Evolutionary conservation across 1,140 invertebrate genomes (phyloP).

Genomic region (Euwallacea fornicatus): DNA sequence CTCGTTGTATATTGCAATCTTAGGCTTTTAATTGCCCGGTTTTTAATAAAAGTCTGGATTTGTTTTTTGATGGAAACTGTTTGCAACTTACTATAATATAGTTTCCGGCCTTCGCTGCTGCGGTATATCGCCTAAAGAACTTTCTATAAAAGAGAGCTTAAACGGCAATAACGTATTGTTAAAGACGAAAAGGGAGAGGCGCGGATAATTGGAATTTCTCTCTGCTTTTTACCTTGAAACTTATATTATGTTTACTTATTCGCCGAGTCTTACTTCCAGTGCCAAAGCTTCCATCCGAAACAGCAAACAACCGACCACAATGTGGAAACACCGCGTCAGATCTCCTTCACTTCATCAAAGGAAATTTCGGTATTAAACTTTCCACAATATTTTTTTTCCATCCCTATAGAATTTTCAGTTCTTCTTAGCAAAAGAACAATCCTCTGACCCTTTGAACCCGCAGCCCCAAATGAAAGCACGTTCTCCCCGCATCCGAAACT

Average conservation of each 20-base stretch:
- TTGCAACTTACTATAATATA: too few relatives aligned
- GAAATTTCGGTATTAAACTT: neutral
- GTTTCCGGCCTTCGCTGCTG: too few relatives aligned
- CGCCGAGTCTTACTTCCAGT: conserved; percentile 1
- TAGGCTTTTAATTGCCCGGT: conserved; percentile 5
- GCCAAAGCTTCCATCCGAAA: conserved; percentile 3
- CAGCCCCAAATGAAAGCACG: neutral
- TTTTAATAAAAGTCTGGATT: too few relatives aligned
- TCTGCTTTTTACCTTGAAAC: conserved; percentile 12
- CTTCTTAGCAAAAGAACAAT: conserved; percentile 5
- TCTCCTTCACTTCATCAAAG: too few relatives aligned
- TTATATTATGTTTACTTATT: conserved; percentile 5
- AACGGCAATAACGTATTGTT: conserved; percentile 4
- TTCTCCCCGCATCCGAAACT: conserved; percentile 15
- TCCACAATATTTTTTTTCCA: conserved; percentile 19
- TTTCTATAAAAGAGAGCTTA: conserved; percentile 8
- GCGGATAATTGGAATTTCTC: conserved; percentile 9
- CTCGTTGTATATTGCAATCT: conserved; percentile 22
- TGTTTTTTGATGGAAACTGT: too few relatives aligned
- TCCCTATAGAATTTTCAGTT: conserved; percentile 18
- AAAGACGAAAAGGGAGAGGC: conserved; percentile 5
- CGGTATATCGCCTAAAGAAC: too few relatives aligned
- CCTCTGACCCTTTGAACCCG: conserved; percentile 5
- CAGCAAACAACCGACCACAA: conserved; percentile 9
- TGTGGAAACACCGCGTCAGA: neutral